Base-by-base conservation (phyloP, 2,113 vertebrate species). In the Aegotheles bennettii region DNA sequence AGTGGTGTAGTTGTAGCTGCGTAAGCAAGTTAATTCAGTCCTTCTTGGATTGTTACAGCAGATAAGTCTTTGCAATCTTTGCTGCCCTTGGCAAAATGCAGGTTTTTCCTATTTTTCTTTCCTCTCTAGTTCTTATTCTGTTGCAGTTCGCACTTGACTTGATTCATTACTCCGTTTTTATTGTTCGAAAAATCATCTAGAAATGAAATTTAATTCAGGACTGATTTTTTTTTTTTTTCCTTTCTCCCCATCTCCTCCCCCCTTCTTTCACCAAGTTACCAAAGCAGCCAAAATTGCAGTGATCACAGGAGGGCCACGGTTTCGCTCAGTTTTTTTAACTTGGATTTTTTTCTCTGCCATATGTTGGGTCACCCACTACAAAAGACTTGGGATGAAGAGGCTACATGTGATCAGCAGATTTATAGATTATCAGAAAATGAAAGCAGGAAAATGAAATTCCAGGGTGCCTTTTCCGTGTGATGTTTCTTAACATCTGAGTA, bases 341-440 rank as follows among this genome's bases (percentile, higher is more conserved):
- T 76, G 31, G 38, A 61, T 87, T 96, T 89, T 94, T 82, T 57
- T 6, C 85, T 69, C 73, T 95, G 92, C 96, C 97, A 91, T 97
- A 95, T 97, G 96, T 95, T 94, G 96, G 96, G 95, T 94, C 95
- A 89, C 50, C 91, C 88, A 47, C 97, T 95, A 91, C 42, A 47
- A 97, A 96, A 97, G 74, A 56, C 75, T 89, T 93, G 18, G 2
- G 54, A 67, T 50, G 78, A 89, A 91, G 77, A 76, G 83, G 86
- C 93, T 92, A 69, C 94, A 75, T 61, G 54, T 92, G 95, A 97
- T 77, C 95, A 87, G 89, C 93, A 98, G 90, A 92, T 92, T 95
- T 95, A 79, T 75, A 84, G 82, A 94, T 42, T 38, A 25, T 84
- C 76, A 87, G 90, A 87, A 95, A 94, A 93, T 23, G 78, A 94